Conservation (phyloP, 2,888 invertebrate genomes). For the Amiota minor region DNA sequence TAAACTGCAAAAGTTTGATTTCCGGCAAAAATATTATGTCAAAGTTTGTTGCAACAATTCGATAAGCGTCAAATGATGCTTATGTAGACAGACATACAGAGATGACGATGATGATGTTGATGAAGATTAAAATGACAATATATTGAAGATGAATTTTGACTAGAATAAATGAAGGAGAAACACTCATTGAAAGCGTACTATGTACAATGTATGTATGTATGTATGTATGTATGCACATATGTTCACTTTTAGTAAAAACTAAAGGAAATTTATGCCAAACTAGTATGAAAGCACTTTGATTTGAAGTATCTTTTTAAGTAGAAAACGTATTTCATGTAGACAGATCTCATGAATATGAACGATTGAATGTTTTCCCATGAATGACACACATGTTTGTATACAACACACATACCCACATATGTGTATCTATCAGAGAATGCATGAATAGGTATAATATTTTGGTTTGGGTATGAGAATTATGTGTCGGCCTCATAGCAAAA, state of each 20-base stretch:
- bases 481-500: conserved; percentile 6
- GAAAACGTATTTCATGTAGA: too few relatives aligned
- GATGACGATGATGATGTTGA: conserved; percentile 15
- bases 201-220: too few relatives aligned
- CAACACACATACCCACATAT: background rate
- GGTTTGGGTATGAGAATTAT: background rate
- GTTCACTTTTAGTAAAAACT: background rate
- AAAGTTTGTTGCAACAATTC: background rate
- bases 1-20: conserved; percentile 23
- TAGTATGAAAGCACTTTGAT: background rate
- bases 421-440: background rate
- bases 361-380: background rate
- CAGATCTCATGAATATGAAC: too few relatives aligned
- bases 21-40: conserved; percentile 9
- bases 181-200: too few relatives aligned
- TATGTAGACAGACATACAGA: background rate
- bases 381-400: background rate
- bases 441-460: background rate
- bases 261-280: conserved; percentile 16
- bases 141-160: background rate
- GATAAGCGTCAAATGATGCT: too few relatives aligned
- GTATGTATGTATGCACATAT: background rate
- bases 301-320: too few relatives aligned
- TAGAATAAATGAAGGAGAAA: too few relatives aligned
- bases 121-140: conserved; percentile 18